Evolutionary conservation across 1,140 invertebrate species (phyloP), one percentile per base, ranked within the genome.

Genomic region (Pseudobourletiella spinata): DNA sequence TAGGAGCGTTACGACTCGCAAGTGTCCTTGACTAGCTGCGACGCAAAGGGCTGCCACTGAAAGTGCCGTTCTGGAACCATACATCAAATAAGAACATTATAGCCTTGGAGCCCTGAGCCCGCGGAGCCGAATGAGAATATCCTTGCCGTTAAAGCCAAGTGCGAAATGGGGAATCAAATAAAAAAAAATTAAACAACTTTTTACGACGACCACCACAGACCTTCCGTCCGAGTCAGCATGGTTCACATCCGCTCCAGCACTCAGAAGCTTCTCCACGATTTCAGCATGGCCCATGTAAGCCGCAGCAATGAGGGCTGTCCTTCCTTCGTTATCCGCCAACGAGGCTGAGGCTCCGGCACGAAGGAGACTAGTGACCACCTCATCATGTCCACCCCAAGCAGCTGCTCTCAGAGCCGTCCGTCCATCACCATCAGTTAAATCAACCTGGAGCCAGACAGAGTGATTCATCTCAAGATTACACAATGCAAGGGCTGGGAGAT

Each of bases 11-110:
- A 87, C 85, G 20, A 87, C 82, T 74, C 81, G 59, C 3, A 66
- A 35, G 57, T 67, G 65, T 1, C 79, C 79, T 69, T 89, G 87
- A 71, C 86, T 88, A 42, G 88, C 84, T 6, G 89, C 87, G 11
- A 91, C 91, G 76, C 93, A 96, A 16, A 96, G 77, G 0, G 91
- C 89, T 1, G 91, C 92, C 16, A 92, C 91, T 65, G 84, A 88
- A n/a, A 93, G 78, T n/a, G 87, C 91, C 46, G 89, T 96, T 71
- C 65, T 67, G 35, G 3, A 48, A 60, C 8, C 24, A 63, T 22
- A 56, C 22, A 56, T 56, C 3, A 6, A 25, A 15, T 26, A 11
- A 48, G 18, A 8, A 48, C 14, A 48, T 48, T 48, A 16, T 48
- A 15, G 32, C 32, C 32, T 8, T 39, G n/a, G n/a, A n/a, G n/a